These are phyloP conservation scores for Drosophila lowei DNA, from an alignment of 1,140 invertebrate genomes.

Conservation along the genomic window DNA sequence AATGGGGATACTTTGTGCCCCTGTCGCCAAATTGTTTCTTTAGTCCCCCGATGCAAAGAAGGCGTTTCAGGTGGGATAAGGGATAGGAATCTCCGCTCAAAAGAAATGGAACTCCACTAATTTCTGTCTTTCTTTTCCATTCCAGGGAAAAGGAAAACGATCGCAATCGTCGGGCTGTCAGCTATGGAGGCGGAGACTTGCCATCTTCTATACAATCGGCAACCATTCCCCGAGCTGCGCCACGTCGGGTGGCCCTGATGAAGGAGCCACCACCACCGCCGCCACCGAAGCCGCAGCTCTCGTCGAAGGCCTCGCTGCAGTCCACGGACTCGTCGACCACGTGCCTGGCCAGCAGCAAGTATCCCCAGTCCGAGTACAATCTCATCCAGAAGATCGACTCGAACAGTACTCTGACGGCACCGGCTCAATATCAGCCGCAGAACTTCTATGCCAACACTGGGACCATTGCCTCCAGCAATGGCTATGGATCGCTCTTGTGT, in stretches of 20 bases:
- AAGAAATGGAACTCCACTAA: not conserved
- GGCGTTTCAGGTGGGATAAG: slow-evolving; percentile 60
- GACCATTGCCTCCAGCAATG: slow-evolving; percentile 64
- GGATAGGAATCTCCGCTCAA: not conserved
- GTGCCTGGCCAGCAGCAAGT: slow-evolving; percentile 66
- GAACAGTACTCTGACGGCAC: slow-evolving; percentile 69
- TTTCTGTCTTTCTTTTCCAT: not conserved
- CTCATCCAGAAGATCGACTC: slow-evolving; percentile 80
- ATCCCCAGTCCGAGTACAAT: slow-evolving; percentile 81
- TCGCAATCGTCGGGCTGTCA: slow-evolving; percentile 76
- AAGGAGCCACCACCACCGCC: slow-evolving; percentile 81
- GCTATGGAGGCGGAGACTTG: slow-evolving; percentile 61
- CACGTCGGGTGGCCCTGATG: slow-evolving; percentile 75
- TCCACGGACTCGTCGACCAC: slow-evolving; percentile 52
- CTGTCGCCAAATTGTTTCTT: slow-evolving; percentile 70
- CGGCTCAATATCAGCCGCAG: slow-evolving; percentile 75
- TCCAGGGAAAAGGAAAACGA: slow-evolving; percentile 81
- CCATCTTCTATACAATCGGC: slow-evolving; percentile 55
- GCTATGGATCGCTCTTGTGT: slow-evolving; percentile 77
- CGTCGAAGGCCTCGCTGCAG: slow-evolving; percentile 60
- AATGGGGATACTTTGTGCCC: slow-evolving; percentile 81
- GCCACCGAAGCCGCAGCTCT: slow-evolving; percentile 72
- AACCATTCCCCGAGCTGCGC: slow-evolving; percentile 76
- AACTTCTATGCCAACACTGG: slow-evolving; percentile 77
- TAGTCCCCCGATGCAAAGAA: slow-evolving; percentile 72